A percentile compares a stretch with the other conserved stretches of the same genome.
phyloP scores from a whole-genome alignment of 2,888 invertebrate genomes.

The Lasioglossum vierecki region DNA sequence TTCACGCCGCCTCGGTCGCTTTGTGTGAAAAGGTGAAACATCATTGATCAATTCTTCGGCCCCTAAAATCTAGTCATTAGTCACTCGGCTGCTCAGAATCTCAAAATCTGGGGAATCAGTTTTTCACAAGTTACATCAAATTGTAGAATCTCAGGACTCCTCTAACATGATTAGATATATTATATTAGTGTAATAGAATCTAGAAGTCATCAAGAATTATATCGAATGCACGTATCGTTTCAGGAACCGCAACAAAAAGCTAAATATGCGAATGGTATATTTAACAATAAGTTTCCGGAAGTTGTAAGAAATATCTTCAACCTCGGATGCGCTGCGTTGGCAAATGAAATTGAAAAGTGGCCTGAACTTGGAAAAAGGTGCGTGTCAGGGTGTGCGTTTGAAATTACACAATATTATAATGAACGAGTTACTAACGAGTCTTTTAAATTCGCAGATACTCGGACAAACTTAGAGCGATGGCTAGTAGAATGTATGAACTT shows the following conservation, averaged over 20 bases:
- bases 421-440: too few relatives aligned
- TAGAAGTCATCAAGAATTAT: not conserved
- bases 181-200: too few relatives aligned
- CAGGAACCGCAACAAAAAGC: constrained; percentile 73
- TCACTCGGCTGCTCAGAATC: not conserved
- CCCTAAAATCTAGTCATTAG: not conserved
- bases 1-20: constrained; percentile 86
- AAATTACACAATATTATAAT: not conserved
- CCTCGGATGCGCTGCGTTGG: constrained; percentile 56
- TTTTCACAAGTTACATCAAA: too few relatives aligned
- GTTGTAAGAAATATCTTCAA: constrained; percentile 60
- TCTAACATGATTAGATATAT: too few relatives aligned
- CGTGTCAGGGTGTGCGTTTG: not conserved
- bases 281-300: constrained; percentile 40
- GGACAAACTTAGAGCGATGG: constrained; percentile 68
- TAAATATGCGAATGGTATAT: constrained; percentile 71
- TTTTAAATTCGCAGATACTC: constrained; percentile 58
- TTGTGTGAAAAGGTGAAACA: constrained; percentile 85
- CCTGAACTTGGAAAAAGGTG: constrained; percentile 64
- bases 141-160: too few relatives aligned
- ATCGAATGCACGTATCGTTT: not conserved
- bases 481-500: constrained; percentile 43
- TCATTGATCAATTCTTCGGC: too few relatives aligned
- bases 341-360: constrained; percentile 68
- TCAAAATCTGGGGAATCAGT: not conserved